Conservation (phyloP, 1,140 invertebrate species). For the Trypoxylus dichotomus region DNA sequence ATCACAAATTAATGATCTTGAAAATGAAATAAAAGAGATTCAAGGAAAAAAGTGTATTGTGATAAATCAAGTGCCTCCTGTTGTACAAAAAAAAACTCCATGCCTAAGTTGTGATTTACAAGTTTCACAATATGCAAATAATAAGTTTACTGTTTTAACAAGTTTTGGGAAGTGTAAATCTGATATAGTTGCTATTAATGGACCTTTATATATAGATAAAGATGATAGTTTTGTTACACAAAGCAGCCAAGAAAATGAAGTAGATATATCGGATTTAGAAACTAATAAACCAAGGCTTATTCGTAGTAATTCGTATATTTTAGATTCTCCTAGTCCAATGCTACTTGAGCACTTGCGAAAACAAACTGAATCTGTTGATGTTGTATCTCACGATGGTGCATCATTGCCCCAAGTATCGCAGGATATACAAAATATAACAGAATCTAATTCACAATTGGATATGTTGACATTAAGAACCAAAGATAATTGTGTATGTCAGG, state of each 20-base stretch:
- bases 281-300: conserved; percentile 54
- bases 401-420: not conserved
- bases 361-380: conserved; percentile 20
- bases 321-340: conserved; percentile 63
- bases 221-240: conserved; percentile 22
- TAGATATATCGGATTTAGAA: conserved; percentile 20
- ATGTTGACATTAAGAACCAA: not conserved
- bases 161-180: conserved; percentile 13
- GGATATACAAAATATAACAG: conserved; percentile 12
- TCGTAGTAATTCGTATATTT: conserved; percentile 63
- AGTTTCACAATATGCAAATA: conserved; percentile 25
- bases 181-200: not conserved
- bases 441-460: not conserved
- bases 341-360: conserved; percentile 60
- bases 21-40: conserved; percentile 7
- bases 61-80: not conserved
- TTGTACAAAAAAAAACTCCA: not conserved
- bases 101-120: conserved; percentile 11
- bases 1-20: not conserved
- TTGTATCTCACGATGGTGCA: not conserved
- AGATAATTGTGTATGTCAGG: not conserved
- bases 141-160: conserved; percentile 29
- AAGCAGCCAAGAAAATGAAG: not conserved
- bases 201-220: not conserved
- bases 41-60: not conserved